A percentile compares a stretch with the other conserved stretches of the same genome.
These are phyloP conservation scores for Coremacera marginata DNA, from an alignment of 2,888 invertebrate species.

Conservation along the genomic window DNA sequence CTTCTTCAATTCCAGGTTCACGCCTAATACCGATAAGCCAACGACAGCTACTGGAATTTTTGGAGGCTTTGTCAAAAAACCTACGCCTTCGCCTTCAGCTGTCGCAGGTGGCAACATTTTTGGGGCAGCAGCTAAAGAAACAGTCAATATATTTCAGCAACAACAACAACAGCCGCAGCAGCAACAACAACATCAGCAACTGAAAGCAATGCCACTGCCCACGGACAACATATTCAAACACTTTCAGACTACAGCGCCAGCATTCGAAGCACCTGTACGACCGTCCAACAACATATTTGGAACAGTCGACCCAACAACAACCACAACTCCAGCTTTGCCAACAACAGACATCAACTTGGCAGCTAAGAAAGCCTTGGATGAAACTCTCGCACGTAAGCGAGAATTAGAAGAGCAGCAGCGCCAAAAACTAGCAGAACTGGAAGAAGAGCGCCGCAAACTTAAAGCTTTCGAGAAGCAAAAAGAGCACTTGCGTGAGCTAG, in stretches of 20 bases:
- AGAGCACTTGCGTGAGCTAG: not conserved
- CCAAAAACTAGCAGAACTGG: constrained; percentile 49
- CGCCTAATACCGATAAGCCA: constrained; percentile 20
- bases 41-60: constrained; percentile 39
- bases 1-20: constrained; percentile 45
- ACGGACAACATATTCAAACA: constrained; percentile 50
- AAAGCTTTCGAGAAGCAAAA: constrained; percentile 44
- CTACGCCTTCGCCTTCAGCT: not conserved
- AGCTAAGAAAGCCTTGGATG: constrained; percentile 43
- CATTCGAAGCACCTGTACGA: not conserved
- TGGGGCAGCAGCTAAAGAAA: constrained; percentile 44
- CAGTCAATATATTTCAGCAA: constrained; percentile 45
- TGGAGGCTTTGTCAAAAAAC: not conserved
- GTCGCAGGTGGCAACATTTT: constrained; percentile 43
- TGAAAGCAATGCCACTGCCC: constrained; percentile 13
- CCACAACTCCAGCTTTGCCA: not conserved
- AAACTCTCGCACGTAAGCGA: constrained; percentile 49
- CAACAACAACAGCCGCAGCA: not conserved
- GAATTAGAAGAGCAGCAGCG: constrained; percentile 51
- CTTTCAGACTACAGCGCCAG: constrained; percentile 42
- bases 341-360: constrained; percentile 47
- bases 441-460: constrained; percentile 48
- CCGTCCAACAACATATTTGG: constrained; percentile 4
- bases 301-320: not conserved
- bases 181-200: not conserved